These are phyloP conservation scores for Nanger granti DNA, from an alignment of 2,113 vertebrate genomes.

Conservation along the genomic window DNA sequence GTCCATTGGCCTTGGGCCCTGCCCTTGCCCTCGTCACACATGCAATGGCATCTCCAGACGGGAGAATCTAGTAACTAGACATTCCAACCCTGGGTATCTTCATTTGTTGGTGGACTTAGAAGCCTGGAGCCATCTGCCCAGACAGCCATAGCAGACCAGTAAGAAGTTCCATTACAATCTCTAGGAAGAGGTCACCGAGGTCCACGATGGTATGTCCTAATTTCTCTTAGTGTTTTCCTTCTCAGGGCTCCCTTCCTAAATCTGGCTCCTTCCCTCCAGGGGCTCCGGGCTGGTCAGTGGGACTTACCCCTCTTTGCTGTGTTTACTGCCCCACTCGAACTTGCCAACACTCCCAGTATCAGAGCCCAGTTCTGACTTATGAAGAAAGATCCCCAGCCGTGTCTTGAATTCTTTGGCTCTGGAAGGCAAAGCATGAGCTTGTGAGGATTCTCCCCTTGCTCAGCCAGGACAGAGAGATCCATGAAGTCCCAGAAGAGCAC, in stretches of 20 bases:
- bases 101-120: background rate
- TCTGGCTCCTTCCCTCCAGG: background rate
- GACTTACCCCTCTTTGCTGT: constrained; percentile 73
- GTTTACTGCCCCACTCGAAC: constrained; percentile 70
- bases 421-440: constrained; percentile 23
- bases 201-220: background rate
- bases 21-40: background rate
- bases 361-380: constrained; percentile 79
- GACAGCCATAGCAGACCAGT: background rate
- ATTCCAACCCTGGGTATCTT: background rate
- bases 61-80: background rate
- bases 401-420: constrained; percentile 93
- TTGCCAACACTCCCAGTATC: constrained; percentile 59
- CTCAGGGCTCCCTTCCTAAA: background rate
- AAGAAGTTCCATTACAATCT: background rate
- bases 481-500: background rate
- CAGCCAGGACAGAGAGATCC: background rate
- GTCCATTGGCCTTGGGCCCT: background rate
- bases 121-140: background rate
- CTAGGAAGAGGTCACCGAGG: background rate
- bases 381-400: constrained; percentile 86
- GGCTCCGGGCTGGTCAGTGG: background rate
- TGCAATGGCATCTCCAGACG: background rate
- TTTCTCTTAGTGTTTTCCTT: background rate
- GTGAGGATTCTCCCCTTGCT: background rate